Base-by-base conservation (phyloP, 1,140 invertebrate species). In the Steinernema khuongi region DNA sequence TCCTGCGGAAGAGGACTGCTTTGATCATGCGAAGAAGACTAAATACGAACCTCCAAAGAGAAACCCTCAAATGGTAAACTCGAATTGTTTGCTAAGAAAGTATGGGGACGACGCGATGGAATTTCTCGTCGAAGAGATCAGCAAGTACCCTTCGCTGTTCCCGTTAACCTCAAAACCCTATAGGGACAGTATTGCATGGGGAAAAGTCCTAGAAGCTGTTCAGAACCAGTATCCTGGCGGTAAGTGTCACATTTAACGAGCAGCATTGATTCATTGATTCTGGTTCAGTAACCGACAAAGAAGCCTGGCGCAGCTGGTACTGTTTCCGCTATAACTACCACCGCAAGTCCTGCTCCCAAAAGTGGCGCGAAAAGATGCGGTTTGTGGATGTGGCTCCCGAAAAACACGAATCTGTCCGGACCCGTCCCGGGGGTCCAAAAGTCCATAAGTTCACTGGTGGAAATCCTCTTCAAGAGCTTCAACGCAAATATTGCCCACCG, bases 281-380 rank as follows among this genome's bases (percentile, higher is more conserved):
- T 41, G 36, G 7, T 41, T 41, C n/a, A 60, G 50, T 60, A 4
- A 60, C 50, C 11, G 50, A 60, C 50, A 60, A 26, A 22, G 50
- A 60, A 60, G 50, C 50, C 50, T 60, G 50, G 50, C 50, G 50
- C 50, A n/a, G 14, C 14, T 60, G 50, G 50, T 60, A 60, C 50
- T 60, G 50, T 60, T 60, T 60, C 50, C 50, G 50, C 11, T 60
- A 60, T 22, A 60, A 60, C 50, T 60, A 60, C 50, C 19, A 60
- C 4, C 50, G 50, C 11, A 7, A 26, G 4, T 60, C 50, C 14
- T 60, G 50, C 22, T 60, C 50, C 7, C 50, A 26, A 11, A 60
- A 60, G 50, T 60, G 50, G 50, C 14, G 4, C 7, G 50, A 60
- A 4, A 14, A 22, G 7, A 60, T 60, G 50, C 4, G 7, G 11